Percentiles rank a stretch among this genome's conserved stretches.
phyloP scores from a whole-genome alignment of 2,113 vertebrate genomes.

The Labrus mixtus region DNA sequence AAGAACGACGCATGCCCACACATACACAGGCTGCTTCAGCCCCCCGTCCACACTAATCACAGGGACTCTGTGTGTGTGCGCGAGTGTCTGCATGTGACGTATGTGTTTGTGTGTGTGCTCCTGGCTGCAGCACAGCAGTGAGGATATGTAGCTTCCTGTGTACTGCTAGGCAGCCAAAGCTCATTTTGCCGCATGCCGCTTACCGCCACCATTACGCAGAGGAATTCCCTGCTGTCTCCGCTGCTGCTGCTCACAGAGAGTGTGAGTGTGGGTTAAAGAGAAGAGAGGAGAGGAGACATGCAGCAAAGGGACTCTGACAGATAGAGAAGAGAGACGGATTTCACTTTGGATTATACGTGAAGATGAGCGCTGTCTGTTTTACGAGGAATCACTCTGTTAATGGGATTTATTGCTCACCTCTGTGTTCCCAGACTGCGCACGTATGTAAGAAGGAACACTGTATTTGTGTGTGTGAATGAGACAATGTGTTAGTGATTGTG shows the following conservation, averaged over 20 bases:
- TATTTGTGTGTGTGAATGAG: constrained; percentile 27
- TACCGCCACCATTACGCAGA: constrained; percentile 75
- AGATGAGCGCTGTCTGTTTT: constrained; percentile 51
- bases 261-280: constrained; percentile 41
- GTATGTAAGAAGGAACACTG: constrained; percentile 57
- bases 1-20: constrained; percentile 60
- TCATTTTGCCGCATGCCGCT: constrained; percentile 79
- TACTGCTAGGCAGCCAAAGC: constrained; percentile 60
- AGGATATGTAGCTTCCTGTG: constrained; percentile 70
- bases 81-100: constrained; percentile 11
- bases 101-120: constrained; percentile 29
- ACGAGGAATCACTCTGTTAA: constrained; percentile 13
- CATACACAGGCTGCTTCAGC: constrained; percentile 37
- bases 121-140: constrained; percentile 63
- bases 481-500: constrained; percentile 26
- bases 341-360: constrained; percentile 45
- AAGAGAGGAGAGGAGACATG: constrained; percentile 53
- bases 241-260: constrained; percentile 54
- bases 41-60: constrained; percentile 54
- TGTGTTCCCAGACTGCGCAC: constrained; percentile 36
- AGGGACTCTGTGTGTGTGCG: constrained; percentile 34
- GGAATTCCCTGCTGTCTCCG: constrained; percentile 77
- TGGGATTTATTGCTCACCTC: constrained; percentile 45
- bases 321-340: constrained; percentile 64
- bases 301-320: constrained; percentile 59